These are phyloP conservation scores for Epizoanthus fatuus DNA, from an alignment of 92 coral and sea anemone species.

Conservation along the genomic window DNA sequence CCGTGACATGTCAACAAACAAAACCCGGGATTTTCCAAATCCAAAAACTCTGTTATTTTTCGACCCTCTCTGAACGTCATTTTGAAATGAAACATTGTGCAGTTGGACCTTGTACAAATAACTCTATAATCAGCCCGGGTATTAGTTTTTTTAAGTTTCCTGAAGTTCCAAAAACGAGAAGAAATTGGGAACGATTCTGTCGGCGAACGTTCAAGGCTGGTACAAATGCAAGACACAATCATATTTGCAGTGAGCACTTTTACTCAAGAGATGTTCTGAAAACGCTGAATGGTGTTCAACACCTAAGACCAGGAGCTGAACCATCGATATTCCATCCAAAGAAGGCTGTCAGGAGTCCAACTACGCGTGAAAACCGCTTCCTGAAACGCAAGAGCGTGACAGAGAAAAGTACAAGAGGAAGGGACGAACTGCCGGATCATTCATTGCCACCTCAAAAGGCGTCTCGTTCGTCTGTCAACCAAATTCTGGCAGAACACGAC, in stretches of 20 bases:
- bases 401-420: not conserved
- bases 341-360: not conserved
- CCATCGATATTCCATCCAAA: not conserved
- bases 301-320: constrained; percentile 1
- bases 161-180: constrained; percentile 18
- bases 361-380: constrained; percentile 8
- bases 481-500: not conserved
- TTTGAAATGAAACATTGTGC: constrained; percentile 6
- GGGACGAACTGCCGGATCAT: too few species aligned
- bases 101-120: constrained; percentile 5
- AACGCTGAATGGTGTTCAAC: not conserved
- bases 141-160: constrained; percentile 2
- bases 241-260: too few species aligned
- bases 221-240: too few species aligned
- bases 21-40: not conserved
- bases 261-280: not conserved
- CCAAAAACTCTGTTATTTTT: not conserved
- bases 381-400: constrained; percentile 4
- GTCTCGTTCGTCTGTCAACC: too few species aligned
- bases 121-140: not conserved
- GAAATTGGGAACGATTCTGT: not conserved
- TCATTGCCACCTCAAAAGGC: too few species aligned
- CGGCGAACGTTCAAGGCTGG: not conserved
- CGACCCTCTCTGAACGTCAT: not conserved
- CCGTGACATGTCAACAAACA: constrained; percentile 10